These are phyloP conservation scores for Loxodonta africana DNA, from an alignment of 2,113 vertebrate genomes.

Conservation along the genomic window DNA sequence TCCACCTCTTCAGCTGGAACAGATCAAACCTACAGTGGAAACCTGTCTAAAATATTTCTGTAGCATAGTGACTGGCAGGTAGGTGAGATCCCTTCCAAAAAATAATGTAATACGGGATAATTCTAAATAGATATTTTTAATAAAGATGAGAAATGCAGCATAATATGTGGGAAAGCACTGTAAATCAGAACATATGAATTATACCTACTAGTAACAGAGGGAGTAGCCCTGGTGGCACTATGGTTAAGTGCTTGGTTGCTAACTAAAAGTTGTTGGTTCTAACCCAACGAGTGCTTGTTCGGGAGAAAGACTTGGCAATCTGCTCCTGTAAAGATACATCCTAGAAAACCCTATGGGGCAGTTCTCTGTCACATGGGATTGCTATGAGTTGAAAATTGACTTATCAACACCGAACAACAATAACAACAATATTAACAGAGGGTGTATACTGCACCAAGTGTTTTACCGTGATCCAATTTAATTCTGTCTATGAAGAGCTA, in stretches of 20 bases:
- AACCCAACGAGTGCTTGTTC: no score
- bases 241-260: no score
- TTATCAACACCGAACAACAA: no score
- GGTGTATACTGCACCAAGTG: neutral
- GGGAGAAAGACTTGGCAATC: no score
- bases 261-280: no score
- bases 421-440: neutral
- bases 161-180: neutral
- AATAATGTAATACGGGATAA: neutral
- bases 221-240: no score
- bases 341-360: no score
- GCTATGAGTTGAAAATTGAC: no score
- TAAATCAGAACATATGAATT: neutral
- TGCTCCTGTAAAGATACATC: no score
- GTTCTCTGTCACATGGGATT: no score
- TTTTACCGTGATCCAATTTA: neutral
- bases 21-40: neutral
- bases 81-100: neutral
- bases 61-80: neutral
- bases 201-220: neutral
- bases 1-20: no score
- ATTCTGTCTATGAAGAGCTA: neutral
- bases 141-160: neutral
- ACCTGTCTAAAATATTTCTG: neutral
- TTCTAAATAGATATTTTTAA: neutral